Evolutionary conservation across 2,797 vertebrate species (phyloP).

Genomic region (Smutsia temminckii): DNA sequence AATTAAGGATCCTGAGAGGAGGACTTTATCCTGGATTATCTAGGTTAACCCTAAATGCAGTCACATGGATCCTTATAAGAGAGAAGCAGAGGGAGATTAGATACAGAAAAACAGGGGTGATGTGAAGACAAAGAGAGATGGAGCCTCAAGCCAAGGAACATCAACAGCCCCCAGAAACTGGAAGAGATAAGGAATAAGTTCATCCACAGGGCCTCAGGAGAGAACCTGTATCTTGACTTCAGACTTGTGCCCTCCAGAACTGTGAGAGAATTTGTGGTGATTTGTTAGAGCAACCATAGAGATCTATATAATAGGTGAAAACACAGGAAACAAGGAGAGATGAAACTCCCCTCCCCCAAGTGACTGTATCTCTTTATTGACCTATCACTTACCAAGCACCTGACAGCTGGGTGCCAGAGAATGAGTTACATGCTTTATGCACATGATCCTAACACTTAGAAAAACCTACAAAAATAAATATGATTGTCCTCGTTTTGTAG

Average conservation of each 20-base stretch:
- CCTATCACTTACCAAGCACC: neutral
- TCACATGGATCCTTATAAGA: neutral
- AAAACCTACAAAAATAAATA: neutral
- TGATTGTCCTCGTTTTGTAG: neutral
- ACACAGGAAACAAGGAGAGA: neutral
- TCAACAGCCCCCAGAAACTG: neutral
- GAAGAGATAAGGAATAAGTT: neutral
- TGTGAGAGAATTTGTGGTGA: neutral
- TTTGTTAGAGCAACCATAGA: neutral
- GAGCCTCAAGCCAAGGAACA: neutral
- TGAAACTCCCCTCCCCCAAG: neutral
- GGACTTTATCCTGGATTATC: neutral
- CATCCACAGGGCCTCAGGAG: neutral
- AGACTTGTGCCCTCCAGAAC: neutral
- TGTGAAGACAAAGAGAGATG: neutral
- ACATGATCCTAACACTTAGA: neutral
- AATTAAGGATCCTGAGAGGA: neutral
- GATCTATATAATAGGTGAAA: neutral
- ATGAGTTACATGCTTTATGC: neutral
- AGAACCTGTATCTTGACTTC: neutral
- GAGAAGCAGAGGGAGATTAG: neutral
- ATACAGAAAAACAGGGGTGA: neutral
- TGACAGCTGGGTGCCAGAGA: neutral
- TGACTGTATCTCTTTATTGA: neutral
- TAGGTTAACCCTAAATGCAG: neutral